phyloP scores from a whole-genome alignment of 2,888 invertebrate species.

The Leptinotarsa tumamoca region DNA sequence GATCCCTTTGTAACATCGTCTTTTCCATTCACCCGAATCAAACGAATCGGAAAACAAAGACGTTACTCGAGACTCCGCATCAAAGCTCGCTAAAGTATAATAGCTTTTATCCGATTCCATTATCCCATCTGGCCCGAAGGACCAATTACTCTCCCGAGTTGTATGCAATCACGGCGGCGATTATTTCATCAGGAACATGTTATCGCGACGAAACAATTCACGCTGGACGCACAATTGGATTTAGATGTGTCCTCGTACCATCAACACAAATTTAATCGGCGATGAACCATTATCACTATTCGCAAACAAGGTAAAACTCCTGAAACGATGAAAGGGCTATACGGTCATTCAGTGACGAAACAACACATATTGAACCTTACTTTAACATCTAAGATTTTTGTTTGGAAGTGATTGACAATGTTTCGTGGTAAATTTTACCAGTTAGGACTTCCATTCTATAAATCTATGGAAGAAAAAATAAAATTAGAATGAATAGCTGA shows the following conservation, averaged over 20 bases:
- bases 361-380: too few species aligned
- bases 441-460: too few species aligned
- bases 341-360: too few species aligned
- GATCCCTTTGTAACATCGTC: neutral
- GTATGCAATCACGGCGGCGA: conserved; percentile 6
- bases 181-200: conserved; percentile 4
- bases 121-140: conserved; percentile 8
- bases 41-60: neutral
- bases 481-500: too few species aligned
- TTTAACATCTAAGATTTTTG: too few species aligned
- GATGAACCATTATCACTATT: neutral
- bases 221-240: neutral
- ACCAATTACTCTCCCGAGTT: conserved; percentile 1
- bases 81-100: conserved; percentile 8
- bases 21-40: neutral
- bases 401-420: too few species aligned
- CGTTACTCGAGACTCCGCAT: neutral
- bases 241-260: neutral
- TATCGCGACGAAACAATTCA: neutral
- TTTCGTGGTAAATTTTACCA: too few species aligned
- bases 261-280: neutral
- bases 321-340: neutral
- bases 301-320: neutral
- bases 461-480: too few species aligned
- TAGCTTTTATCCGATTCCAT: conserved; percentile 14